Conservation (phyloP, 2,797 vertebrate species). For the Gadopsis marmoratus region DNA sequence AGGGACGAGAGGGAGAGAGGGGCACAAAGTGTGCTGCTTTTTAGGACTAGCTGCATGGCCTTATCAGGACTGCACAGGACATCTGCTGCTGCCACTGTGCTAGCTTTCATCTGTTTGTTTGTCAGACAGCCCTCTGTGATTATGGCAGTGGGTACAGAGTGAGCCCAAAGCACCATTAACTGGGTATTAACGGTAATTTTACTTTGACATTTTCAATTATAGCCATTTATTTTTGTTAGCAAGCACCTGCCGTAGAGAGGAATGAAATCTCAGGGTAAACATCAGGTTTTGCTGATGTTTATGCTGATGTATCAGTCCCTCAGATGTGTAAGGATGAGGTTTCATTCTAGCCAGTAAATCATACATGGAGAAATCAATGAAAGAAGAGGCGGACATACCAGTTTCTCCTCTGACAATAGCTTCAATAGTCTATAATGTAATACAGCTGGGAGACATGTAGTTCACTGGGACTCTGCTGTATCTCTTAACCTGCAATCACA, state of each 20-base stretch:
- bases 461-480: background rate
- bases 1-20: constrained; percentile 28
- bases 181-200: constrained; percentile 9
- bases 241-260: background rate
- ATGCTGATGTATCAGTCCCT: constrained; percentile 12
- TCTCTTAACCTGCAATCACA: constrained; percentile 20
- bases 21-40: constrained; percentile 32
- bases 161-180: constrained; percentile 30
- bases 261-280: constrained; percentile 28
- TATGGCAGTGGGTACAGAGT: constrained; percentile 12
- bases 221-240: constrained; percentile 13
- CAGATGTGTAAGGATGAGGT: constrained; percentile 11
- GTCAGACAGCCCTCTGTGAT: constrained; percentile 27
- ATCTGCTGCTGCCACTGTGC: constrained; percentile 58
- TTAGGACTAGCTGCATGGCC: constrained; percentile 18
- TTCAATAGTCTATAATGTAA: constrained; percentile 32
- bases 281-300: constrained; percentile 31
- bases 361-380: constrained; percentile 32
- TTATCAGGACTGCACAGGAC: constrained; percentile 69
- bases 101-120: constrained; percentile 47
- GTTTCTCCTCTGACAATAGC: constrained; percentile 34
- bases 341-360: constrained; percentile 24
- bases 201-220: constrained; percentile 31
- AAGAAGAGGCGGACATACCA: constrained; percentile 11
- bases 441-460: constrained; percentile 27